phyloP scores from a whole-genome alignment of 2,113 vertebrate genomes.

The Neogobius melanostomus region DNA sequence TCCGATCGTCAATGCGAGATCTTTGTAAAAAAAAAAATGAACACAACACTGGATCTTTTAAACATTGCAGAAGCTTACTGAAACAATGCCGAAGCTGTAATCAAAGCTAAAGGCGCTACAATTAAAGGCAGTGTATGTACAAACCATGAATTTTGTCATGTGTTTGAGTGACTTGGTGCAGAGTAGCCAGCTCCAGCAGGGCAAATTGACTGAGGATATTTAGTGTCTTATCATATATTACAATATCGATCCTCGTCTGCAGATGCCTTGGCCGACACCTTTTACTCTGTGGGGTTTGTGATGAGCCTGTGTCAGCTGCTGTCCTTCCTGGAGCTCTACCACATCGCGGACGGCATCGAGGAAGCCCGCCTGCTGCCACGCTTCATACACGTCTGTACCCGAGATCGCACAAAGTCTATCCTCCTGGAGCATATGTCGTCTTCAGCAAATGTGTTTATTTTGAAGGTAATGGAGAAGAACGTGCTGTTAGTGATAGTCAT shows the following conservation, averaged over 20 bases:
- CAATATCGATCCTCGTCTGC: neutral
- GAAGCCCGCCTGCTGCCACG: conserved; percentile 81
- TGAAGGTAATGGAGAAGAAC: conserved; percentile 87
- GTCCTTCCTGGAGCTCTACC: conserved; percentile 87
- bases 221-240: no score
- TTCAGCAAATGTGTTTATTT: conserved; percentile 1
- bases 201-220: no score
- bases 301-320: conserved; percentile 89
- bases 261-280: conserved; percentile 84
- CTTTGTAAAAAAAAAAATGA: no score
- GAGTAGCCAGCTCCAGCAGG: no score
- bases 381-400: conserved; percentile 81
- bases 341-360: conserved; percentile 85
- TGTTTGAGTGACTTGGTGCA: no score
- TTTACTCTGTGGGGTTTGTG: conserved; percentile 88
- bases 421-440: neutral
- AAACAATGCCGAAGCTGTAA: no score
- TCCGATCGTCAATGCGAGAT: no score
- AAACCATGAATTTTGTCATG: no score
- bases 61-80: no score
- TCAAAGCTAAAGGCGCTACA: no score
- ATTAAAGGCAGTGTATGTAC: no score
- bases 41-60: no score
- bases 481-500: conserved; percentile 86
- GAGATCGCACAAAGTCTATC: neutral